Evolutionary conservation across 2,113 vertebrate species (phyloP).

Genomic region (Rallus limicola): DNA sequence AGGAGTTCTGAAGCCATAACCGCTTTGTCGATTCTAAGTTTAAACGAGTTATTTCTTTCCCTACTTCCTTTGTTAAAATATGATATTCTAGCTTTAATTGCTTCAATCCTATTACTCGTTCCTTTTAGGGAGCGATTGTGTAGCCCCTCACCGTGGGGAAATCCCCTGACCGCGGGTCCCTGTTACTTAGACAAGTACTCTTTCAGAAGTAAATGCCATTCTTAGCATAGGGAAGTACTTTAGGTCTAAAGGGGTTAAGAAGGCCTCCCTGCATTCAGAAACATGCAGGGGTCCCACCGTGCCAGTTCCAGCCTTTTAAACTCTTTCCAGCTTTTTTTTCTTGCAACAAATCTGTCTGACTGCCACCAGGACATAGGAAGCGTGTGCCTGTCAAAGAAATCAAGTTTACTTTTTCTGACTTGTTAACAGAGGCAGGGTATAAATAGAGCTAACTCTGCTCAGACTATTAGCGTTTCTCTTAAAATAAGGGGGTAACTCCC

Average conservation of each 20-base stretch:
- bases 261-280: slow-evolving; percentile 85
- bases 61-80: slow-evolving; percentile 44
- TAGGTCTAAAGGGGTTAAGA: slow-evolving; percentile 88
- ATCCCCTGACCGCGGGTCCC: slow-evolving; percentile 55
- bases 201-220: slow-evolving; percentile 77
- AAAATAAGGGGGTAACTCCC: slow-evolving; percentile 73
- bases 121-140: slow-evolving; percentile 64
- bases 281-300: slow-evolving; percentile 91
- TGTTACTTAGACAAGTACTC: slow-evolving; percentile 71
- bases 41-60: slow-evolving; percentile 45
- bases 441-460: slow-evolving; percentile 81
- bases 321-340: slow-evolving; percentile 84
- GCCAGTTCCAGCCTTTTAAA: slow-evolving; percentile 88
- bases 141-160: slow-evolving; percentile 60
- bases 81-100: slow-evolving; percentile 65
- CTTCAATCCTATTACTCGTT: slow-evolving; percentile 70
- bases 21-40: background rate
- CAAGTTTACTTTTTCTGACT: slow-evolving; percentile 81
- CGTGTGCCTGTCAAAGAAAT: slow-evolving; percentile 81
- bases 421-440: slow-evolving; percentile 78
- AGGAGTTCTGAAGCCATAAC: background rate
- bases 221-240: slow-evolving; percentile 77
- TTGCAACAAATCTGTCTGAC: slow-evolving; percentile 83
- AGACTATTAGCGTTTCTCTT: slow-evolving; percentile 74
- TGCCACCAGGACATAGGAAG: slow-evolving; percentile 84